Evolutionary conservation across 2,888 invertebrate genomes (phyloP), one percentile per base, ranked within the genome.

Genomic region (Laothoe populi): DNA sequence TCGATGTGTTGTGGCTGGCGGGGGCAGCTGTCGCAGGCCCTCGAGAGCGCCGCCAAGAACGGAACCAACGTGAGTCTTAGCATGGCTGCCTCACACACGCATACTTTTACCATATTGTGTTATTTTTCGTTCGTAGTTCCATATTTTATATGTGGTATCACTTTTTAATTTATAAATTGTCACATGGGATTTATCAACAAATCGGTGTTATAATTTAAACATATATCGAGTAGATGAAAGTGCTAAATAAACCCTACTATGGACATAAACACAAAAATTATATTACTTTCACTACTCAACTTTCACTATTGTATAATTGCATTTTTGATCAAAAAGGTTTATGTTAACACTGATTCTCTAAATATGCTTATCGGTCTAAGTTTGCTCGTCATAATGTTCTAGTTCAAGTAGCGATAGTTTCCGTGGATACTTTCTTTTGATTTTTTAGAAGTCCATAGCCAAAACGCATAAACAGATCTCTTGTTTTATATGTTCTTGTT

Each of bases 11-110:
- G 87, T 90, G 84, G 89, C 84, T 78, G 83, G 62, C 82, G 83
- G 80, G 75, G 78, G 84, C 92, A 92, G 92, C 89, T 92, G 81
- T 86, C 92, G 75, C 92, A 96, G 95, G 95, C 95, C 93, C 95
- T 96, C 93, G 96, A 96, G 94, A 94, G 93, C 83, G 94, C 93
- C 77, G 92, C 93, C 87, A 95, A 94, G 90, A 95, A 94, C 87
- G 95, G 95, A 90, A 95, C 95, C 93, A 90, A 87, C 85, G 92
- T 92, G 92, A 92, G 92, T 92, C 82, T 71, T 70, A 77, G 90
- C 91, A 90, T 89, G 90, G 81, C 85, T 31, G 53, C 78, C 71
- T 70, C 70, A 48, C 61, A 66, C 73, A 75, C 71, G 66, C 73
- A 70, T 69, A 70, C 70, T 59, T 35, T 23, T 53, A 38, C 13